A percentile compares a stretch with the other conserved stretches of the same genome.
These are phyloP conservation scores for Caenorhabditis sp. DNA, from an alignment of 2,888 invertebrate genomes.

Conservation along the genomic window DNA sequence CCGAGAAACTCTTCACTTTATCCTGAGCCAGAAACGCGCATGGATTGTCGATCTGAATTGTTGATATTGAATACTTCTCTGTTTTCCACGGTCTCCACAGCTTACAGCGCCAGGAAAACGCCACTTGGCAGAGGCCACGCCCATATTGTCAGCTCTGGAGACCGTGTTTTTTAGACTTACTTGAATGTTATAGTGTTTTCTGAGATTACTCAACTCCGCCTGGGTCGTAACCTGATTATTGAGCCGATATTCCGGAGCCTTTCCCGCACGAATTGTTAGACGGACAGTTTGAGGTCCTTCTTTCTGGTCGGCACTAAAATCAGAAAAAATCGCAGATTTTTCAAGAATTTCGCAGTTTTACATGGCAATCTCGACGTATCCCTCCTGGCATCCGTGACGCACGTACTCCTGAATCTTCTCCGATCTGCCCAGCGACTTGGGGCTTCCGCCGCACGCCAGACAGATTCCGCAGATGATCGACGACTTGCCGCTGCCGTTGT, in stretches of 20 bases:
- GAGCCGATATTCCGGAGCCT: conserved; percentile 38
- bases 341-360: conserved; percentile 5
- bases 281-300: conserved; percentile 48
- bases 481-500: conserved; percentile 76
- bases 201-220: conserved; percentile 21
- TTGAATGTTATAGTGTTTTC: conserved; percentile 59
- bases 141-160: too few species aligned
- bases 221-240: conserved; percentile 41
- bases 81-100: too few species aligned
- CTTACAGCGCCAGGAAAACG: too few species aligned
- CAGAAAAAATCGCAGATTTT: not conserved
- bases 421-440: conserved; percentile 71
- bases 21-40: conserved; percentile 97
- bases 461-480: conserved; percentile 77
- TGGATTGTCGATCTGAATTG: conserved; percentile 82
- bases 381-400: conserved; percentile 68
- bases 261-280: conserved; percentile 25
- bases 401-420: conserved; percentile 71
- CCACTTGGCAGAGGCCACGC: too few species aligned
- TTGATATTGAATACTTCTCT: not conserved
- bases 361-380: conserved; percentile 70
- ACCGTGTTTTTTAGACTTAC: conserved; percentile 14
- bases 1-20: conserved; percentile 93
- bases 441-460: conserved; percentile 73
- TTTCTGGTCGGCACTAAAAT: conserved; percentile 7